Base-by-base conservation (phyloP, 2,113 vertebrate species). In the Bolborhynchus lineola region DNA sequence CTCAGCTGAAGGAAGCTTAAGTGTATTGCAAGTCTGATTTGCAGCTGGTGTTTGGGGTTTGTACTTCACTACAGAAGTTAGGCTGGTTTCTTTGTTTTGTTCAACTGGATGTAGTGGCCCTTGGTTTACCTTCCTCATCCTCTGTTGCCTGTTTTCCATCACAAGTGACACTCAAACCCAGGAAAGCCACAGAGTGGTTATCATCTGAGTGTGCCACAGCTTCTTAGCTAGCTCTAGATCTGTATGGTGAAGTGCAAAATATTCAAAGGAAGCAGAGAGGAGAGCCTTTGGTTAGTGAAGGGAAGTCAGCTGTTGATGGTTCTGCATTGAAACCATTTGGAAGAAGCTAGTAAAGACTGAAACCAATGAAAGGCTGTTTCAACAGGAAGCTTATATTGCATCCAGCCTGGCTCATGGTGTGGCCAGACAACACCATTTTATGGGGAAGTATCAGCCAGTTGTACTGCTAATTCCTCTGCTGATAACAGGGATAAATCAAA, bases 11-110 rank as follows among this genome's bases (percentile, higher is more conserved):
- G 47, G 39, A 59, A 77, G 31, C 62, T 77, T 59, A 52, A 87
- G 53, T 8, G 0, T 41, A 2, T 1, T 24, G 44, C 1, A 0
- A 71, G 25, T 47, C 16, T 52, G 16, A 82, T 47, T 65, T 52
- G 44, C 39, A 72, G 24, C 24, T 64, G 28, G 13, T 25, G 3
- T 71, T 50, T 63, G 50, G n/a, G 16, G 11, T n/a, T 81, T 76
- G 24, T 82, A 11, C 64, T 74, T 70, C 31, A 10, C 44, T 57
- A 5, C 9, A 15, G 33, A 41, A 65, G 39, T 35, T n/a, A 20
- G 1, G 0, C 41, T 80, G 13, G 24, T 81, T 29, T 37, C 16
- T 59, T 84, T 35, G 19, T n/a, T 90, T 74, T 75, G 31, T 81
- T 68, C 33, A 82, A 60, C 47, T 42, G 62, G 28, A 16, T 65